Evolutionary conservation across 2,113 vertebrate genomes (phyloP).

Genomic region (Naja naja): DNA sequence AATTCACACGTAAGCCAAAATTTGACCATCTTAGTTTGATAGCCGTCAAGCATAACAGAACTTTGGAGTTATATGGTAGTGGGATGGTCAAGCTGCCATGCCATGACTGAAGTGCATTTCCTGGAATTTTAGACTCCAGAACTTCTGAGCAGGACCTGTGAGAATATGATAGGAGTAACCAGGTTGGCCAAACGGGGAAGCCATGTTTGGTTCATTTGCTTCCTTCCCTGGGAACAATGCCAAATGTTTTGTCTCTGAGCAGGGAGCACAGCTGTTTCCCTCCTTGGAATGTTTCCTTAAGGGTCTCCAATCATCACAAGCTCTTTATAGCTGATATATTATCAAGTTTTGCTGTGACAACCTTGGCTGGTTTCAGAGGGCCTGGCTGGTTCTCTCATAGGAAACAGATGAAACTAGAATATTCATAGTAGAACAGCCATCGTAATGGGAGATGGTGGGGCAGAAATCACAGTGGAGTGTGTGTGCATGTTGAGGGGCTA

Average conservation of each 20-base stretch:
- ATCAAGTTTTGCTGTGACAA: constrained; percentile 41
- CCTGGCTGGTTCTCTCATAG: constrained; percentile 49
- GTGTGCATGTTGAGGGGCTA: neutral
- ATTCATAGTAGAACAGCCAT: constrained; percentile 49
- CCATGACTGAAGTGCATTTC: too few species aligned
- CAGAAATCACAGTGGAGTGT: constrained; percentile 19
- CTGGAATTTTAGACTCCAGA: neutral
- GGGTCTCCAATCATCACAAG: constrained; percentile 46
- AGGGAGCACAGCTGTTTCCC: constrained; percentile 43
- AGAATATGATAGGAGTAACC: neutral
- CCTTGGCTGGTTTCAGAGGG: constrained; percentile 38
- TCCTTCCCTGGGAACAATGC: constrained; percentile 31
- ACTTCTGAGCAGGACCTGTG: neutral
- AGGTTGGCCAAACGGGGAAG: neutral
- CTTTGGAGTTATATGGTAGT: neutral
- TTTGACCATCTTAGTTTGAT: neutral
- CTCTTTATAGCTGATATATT: constrained; percentile 46
- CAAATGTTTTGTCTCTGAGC: constrained; percentile 32
- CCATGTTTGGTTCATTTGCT: neutral
- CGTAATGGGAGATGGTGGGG: constrained; percentile 34
- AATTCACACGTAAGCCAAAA: neutral
- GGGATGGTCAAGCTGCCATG: neutral
- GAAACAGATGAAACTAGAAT: constrained; percentile 45
- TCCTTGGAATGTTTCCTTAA: constrained; percentile 51
- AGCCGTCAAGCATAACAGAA: neutral